These are phyloP conservation scores for Conus canariensis DNA, from an alignment of 2,888 invertebrate genomes.

Conservation along the genomic window DNA sequence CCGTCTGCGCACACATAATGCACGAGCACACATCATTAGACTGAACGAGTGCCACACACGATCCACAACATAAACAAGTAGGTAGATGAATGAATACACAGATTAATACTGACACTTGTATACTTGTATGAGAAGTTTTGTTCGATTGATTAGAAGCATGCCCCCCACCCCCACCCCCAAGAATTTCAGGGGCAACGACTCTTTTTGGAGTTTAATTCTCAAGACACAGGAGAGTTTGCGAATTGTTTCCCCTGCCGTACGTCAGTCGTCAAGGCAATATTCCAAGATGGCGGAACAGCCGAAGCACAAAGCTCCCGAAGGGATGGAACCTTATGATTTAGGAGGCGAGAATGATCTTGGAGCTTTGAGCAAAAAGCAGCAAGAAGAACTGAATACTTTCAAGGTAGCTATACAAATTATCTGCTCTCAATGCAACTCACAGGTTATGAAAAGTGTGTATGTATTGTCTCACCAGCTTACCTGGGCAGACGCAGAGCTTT, in stretches of 20 bases:
- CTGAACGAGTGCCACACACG: too few species aligned
- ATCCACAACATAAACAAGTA: too few species aligned
- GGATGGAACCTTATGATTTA: conserved; percentile 78
- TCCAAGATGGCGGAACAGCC: conserved; percentile 72
- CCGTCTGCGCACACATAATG: too few species aligned
- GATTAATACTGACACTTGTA: too few species aligned
- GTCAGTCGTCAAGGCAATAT: conserved; percentile 47
- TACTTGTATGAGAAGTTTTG: too few species aligned
- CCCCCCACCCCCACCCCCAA: too few species aligned
- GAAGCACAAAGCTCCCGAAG: conserved; percentile 73
- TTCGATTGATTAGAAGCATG: too few species aligned
- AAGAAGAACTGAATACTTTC: conserved; percentile 75
- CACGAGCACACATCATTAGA: too few species aligned
- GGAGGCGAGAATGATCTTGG: conserved; percentile 73
- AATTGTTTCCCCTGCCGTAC: not conserved
- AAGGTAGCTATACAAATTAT: conserved; percentile 65
- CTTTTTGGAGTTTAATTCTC: not conserved
- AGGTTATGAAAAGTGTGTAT: not conserved
- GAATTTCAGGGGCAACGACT: not conserved
- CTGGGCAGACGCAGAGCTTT: too few species aligned
- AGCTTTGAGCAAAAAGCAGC: conserved; percentile 75
- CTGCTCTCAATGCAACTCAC: not conserved
- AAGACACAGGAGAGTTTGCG: not conserved
- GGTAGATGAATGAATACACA: too few species aligned
- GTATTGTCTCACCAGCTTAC: not conserved